Evolutionary conservation across 2,888 invertebrate genomes (phyloP).

Genomic region (Spisula solida): DNA sequence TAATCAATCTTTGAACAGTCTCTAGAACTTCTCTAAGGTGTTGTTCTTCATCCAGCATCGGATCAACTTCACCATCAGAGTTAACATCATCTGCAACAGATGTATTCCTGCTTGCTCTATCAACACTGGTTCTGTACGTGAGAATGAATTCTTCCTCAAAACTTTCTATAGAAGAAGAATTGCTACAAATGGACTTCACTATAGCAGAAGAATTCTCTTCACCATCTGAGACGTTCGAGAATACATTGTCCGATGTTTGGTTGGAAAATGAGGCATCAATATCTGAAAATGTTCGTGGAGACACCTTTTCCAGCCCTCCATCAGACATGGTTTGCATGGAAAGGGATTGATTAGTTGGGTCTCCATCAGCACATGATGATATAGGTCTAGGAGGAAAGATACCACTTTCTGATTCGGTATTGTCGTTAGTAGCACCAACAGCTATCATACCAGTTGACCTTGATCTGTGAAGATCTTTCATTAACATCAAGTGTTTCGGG

Average conservation of each 20-base stretch:
- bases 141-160: constrained; percentile 66
- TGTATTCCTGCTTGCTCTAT: constrained; percentile 16
- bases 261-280: constrained; percentile 61
- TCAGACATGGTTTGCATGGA: constrained; percentile 70
- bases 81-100: constrained; percentile 28
- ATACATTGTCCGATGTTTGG: constrained; percentile 54
- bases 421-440: constrained; percentile 65
- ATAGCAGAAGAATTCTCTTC: constrained; percentile 57
- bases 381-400: constrained; percentile 78
- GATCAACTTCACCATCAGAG: constrained; percentile 57
- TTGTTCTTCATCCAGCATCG: constrained; percentile 41
- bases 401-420: constrained; percentile 75
- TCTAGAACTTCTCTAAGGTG: constrained; percentile 63
- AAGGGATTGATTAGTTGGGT: constrained; percentile 59
- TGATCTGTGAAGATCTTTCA: constrained; percentile 73
- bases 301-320: constrained; percentile 55
- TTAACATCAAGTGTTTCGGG: constrained; percentile 67
- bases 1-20: constrained; percentile 67
- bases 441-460: constrained; percentile 77
- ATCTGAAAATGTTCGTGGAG: constrained; percentile 61
- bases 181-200: constrained; percentile 58
- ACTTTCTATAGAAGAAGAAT: constrained; percentile 56
- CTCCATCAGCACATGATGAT: constrained; percentile 56
- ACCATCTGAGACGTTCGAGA: constrained; percentile 46
- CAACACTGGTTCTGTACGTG: constrained; percentile 42